A percentile compares a stretch with the other conserved stretches of the same genome.
Evolutionary conservation across 2,888 invertebrate species (phyloP).

Genomic region (Oscheius sp.): DNA sequence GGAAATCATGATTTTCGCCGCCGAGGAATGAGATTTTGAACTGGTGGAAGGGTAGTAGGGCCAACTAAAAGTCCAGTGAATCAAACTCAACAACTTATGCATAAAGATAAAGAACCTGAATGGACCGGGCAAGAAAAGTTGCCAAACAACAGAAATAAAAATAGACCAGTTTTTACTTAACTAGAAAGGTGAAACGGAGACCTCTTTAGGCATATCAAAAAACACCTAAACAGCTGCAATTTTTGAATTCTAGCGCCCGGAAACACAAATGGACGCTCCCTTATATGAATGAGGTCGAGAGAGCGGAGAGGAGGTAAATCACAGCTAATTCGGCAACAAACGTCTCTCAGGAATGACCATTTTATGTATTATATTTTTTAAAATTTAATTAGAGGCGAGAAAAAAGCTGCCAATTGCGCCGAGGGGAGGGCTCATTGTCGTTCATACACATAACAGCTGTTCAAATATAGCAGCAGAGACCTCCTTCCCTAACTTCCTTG

Average conservation of each 20-base stretch:
- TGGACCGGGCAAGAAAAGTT: not conserved
- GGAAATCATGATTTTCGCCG: too few species aligned
- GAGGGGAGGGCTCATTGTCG: not conserved
- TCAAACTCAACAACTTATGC: too few species aligned
- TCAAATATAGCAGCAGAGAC: conserved; percentile 15
- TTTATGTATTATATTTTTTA: not conserved
- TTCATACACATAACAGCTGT: conserved; percentile 33
- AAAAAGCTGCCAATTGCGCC: conserved; percentile 15
- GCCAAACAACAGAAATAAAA: not conserved
- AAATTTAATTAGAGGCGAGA: not conserved
- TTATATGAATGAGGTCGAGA: not conserved
- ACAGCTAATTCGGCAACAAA: conserved; percentile 9
- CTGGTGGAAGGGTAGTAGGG: too few species aligned
- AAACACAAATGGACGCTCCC: too few species aligned
- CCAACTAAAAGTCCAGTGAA: too few species aligned
- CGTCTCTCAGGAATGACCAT: not conserved
- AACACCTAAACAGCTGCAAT: too few species aligned
- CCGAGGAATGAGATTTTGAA: too few species aligned
- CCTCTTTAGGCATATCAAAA: not conserved
- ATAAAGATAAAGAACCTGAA: too few species aligned
- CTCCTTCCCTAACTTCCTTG: not conserved
- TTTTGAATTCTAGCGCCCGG: too few species aligned
- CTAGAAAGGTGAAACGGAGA: not conserved
- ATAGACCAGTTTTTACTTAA: not conserved
- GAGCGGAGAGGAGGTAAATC: not conserved